Evolutionary conservation across 2,113 vertebrate species (phyloP).

Genomic region (Malurus cyaneus): DNA sequence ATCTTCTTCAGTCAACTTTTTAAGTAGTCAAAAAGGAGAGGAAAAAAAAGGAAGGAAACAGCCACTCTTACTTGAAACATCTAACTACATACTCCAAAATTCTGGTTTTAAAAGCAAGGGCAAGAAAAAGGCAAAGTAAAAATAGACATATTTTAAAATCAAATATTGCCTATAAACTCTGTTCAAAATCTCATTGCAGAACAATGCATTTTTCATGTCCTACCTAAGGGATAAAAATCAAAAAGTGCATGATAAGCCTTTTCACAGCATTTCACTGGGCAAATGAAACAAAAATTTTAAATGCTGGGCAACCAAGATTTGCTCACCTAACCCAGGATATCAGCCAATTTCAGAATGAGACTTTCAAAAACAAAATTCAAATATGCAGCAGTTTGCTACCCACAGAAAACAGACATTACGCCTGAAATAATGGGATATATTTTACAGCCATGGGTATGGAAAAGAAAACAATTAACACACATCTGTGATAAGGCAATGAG

Average conservation of each 20-base stretch:
- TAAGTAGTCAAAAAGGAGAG: neutral
- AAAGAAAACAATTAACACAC: conserved; percentile 55
- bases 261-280: neutral
- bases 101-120: conserved; percentile 24
- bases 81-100: neutral
- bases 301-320: neutral
- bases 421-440: conserved; percentile 42
- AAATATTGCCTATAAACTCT: conserved; percentile 29
- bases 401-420: conserved; percentile 29
- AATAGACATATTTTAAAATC: conserved; percentile 30
- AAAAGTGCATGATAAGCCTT: conserved; percentile 38
- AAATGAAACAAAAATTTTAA: conserved; percentile 30
- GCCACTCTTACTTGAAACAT: neutral
- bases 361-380: conserved; percentile 46
- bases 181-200: conserved; percentile 44
- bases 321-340: neutral
- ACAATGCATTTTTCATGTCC: conserved; percentile 32
- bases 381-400: conserved; percentile 39
- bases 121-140: conserved; percentile 4
- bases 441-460: conserved; percentile 44
- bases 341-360: conserved; percentile 14
- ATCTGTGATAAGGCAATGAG: conserved; percentile 66
- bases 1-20: conserved; percentile 4
- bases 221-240: conserved; percentile 13
- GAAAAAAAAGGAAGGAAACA: neutral